A percentile compares a stretch with the other conserved stretches of the same genome.
Evolutionary conservation across 2,888 invertebrate genomes (phyloP).

Genomic region (Pristionchus exspectatus): DNA sequence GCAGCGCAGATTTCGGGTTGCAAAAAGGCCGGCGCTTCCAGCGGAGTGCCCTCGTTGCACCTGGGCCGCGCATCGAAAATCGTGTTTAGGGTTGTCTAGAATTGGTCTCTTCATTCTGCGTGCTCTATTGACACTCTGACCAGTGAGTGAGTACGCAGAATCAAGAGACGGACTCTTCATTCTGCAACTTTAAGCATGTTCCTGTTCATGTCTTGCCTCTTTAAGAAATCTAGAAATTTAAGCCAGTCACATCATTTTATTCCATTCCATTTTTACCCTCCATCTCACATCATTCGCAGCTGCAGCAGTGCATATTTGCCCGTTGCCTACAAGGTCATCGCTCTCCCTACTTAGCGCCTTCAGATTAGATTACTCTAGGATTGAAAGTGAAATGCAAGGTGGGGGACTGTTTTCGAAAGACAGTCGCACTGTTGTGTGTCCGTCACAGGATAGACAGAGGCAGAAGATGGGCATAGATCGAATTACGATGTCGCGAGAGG

Average conservation of each 20-base stretch:
- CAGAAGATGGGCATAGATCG: background rate
- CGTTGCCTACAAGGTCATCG: background rate
- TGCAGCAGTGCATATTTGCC: background rate
- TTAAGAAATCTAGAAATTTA: background rate
- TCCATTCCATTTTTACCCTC: background rate
- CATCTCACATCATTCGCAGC: background rate
- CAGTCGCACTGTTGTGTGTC: background rate
- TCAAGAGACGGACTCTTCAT: too few relatives aligned
- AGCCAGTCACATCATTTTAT: background rate
- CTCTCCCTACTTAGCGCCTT: background rate
- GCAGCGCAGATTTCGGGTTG: background rate
- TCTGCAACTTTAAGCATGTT: background rate
- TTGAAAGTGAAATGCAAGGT: background rate
- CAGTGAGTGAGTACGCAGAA: too few relatives aligned
- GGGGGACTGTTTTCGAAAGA: constrained; percentile 30
- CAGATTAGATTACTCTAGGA: background rate
- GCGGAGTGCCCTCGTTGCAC: background rate
- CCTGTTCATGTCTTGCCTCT: background rate
- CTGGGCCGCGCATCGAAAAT: background rate
- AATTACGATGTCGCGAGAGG: background rate
- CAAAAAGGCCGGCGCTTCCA: background rate
- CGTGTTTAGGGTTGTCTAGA: too few relatives aligned
- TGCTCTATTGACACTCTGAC: too few relatives aligned
- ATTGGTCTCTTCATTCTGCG: too few relatives aligned
- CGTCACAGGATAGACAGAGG: background rate